These are phyloP conservation scores for Pangasius krempfi DNA, from an alignment of 2,797 vertebrate species.

Conservation along the genomic window DNA sequence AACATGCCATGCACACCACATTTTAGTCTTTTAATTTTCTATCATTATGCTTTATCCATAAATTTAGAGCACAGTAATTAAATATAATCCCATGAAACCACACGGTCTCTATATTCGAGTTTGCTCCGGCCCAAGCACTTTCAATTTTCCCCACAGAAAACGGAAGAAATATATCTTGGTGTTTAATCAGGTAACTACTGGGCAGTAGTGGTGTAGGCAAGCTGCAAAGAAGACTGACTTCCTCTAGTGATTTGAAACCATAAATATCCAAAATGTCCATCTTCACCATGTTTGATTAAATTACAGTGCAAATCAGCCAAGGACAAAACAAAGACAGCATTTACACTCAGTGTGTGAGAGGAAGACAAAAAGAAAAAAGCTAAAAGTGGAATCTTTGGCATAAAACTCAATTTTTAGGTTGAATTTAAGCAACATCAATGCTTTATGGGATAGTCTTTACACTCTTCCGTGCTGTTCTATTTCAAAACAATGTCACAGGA, in stretches of 20 bases:
- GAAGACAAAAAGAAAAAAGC: neutral
- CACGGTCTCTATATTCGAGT: slow-evolving; percentile 35
- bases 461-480: neutral
- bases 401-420: neutral
- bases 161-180: slow-evolving; percentile 34
- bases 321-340: neutral
- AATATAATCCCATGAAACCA: slow-evolving; percentile 34
- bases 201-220: slow-evolving; percentile 29
- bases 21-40: slow-evolving; percentile 30
- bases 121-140: slow-evolving; percentile 27
- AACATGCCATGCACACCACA: neutral
- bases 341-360: neutral
- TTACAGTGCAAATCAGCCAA: slow-evolving; percentile 23
- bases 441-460: slow-evolving; percentile 6
- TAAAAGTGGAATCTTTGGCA: neutral
- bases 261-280: slow-evolving; percentile 23
- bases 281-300: slow-evolving; percentile 25
- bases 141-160: slow-evolving; percentile 43
- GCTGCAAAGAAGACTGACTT: slow-evolving; percentile 18
- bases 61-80: slow-evolving; percentile 48
- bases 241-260: slow-evolving; percentile 7
- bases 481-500: slow-evolving; percentile 20
- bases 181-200: slow-evolving; percentile 54
- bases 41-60: slow-evolving; percentile 40
- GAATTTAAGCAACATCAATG: neutral